Evolutionary conservation across 2,888 invertebrate species (phyloP), one percentile per base, ranked within the genome.

Genomic region (Sphaerophoria taeniata): DNA sequence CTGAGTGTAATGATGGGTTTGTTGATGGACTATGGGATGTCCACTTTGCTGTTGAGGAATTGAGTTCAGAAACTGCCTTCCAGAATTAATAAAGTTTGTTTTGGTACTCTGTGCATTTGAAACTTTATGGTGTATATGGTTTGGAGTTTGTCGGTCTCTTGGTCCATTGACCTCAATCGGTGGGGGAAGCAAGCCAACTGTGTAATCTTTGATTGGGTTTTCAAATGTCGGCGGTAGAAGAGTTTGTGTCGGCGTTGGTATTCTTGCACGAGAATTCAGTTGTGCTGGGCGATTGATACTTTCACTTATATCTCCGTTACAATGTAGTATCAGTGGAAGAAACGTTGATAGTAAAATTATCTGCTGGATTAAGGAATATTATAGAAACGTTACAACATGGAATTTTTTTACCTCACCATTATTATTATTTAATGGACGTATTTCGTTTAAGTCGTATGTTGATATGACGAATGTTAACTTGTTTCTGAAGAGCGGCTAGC

Each of bases 181-280:
- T 63, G 84, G 84, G 47, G 79, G 84, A 11, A 76, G 31, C 36
- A 84, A 76, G 12, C 84, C 84, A 72, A 80, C 75, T 11, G 80
- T 80, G 47, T 84, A 84, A 69, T 84, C 80, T 61, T 76, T 84
- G 33, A 84, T 80, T 61, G 84, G 84, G 36, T 84, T 84, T 43
- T 84, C 80, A 6, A 76, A 72, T 53, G 80, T 61, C 14, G 80
- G 84, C 7, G 84, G 84, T 39, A 63, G 31, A 45, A 84, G 53
- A 51, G 67, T 80, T 45, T 76, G 72, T 4, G n/a, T 43, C 12
- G 84, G 84, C 0, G 72, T 43, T 12, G 80, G 84, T 61, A 84
- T 84, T 61, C 58, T 75, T 47, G 11, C 45, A 0, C 36, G 7
- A 1, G 83, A 34, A 16, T 39, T 47, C 2, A 84, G 39, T 12